Conservation (phyloP, 2,888 invertebrate species). For the Xestia ashworthii region DNA sequence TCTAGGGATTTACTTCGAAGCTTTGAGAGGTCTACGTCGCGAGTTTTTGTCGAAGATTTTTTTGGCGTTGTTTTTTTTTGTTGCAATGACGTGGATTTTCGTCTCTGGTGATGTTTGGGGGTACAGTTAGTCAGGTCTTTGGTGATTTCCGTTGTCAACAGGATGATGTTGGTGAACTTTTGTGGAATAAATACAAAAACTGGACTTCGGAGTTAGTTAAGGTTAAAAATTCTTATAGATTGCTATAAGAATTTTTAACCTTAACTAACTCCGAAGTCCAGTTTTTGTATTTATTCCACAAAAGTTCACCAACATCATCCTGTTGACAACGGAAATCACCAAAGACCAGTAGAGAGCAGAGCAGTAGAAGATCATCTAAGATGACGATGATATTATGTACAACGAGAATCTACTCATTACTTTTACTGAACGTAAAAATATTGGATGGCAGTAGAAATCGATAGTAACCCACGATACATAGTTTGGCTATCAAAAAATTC, state of each 20-base stretch:
- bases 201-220: background rate
- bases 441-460: no score
- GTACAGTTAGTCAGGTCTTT: background rate
- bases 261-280: background rate
- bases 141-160: background rate
- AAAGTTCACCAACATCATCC: background rate
- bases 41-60: constrained; percentile 12
- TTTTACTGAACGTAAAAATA: background rate
- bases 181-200: background rate
- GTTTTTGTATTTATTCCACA: background rate
- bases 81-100: background rate
- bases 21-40: constrained; percentile 28
- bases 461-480: no score
- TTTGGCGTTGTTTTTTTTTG: background rate
- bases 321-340: background rate
- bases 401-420: background rate
- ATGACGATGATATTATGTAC: background rate
- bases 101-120: background rate
- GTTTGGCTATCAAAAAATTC: no score
- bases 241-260: no score
- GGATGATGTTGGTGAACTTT: background rate
- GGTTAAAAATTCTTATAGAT: no score
- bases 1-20: constrained; percentile 40
- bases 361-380: no score
- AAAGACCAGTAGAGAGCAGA: background rate